Conservation (phyloP, 1,140 invertebrate species). For the Drosophila micromelanica region DNA sequence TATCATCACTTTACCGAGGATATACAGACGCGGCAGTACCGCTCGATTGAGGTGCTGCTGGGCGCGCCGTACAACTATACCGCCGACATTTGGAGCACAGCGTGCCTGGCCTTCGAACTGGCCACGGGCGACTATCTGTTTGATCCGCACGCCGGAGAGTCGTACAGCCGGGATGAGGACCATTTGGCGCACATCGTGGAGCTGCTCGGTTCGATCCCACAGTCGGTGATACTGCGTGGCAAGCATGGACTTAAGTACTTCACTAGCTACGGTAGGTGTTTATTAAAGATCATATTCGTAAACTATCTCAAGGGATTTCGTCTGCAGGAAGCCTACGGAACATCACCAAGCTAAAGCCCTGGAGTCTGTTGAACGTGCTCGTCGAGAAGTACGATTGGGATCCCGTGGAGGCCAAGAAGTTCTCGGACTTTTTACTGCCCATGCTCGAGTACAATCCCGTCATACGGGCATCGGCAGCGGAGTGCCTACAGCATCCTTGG, state of each 20-base stretch:
- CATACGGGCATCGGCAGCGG: conserved; percentile 94
- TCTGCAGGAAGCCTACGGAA: conserved; percentile 92
- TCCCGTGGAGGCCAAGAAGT: conserved; percentile 92
- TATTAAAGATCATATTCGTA: no score
- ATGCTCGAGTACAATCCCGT: conserved; percentile 98
- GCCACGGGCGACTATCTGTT: conserved; percentile 99
- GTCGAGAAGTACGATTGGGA: conserved; percentile 98
- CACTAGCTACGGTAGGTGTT: conserved; percentile 85
- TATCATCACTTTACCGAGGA: conserved; percentile 87
- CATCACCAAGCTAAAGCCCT: conserved; percentile 97
- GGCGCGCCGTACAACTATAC: conserved; percentile 97
- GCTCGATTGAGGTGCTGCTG: conserved; percentile 96
- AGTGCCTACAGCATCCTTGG: conserved; percentile 97
- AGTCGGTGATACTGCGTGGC: conserved; percentile 79
- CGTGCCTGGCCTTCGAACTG: conserved; percentile 99
- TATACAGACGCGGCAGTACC: conserved; percentile 99
- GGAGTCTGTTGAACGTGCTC: conserved; percentile 95
- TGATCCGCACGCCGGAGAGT: conserved; percentile 96
- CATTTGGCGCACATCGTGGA: conserved; percentile 99
- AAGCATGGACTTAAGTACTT: conserved; percentile 84
- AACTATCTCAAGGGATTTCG: not conserved
- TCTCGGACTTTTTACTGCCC: conserved; percentile 96
- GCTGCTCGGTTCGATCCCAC: conserved; percentile 96
- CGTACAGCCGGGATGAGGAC: conserved; percentile 97
- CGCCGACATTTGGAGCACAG: conserved; percentile 99